Conservation (phyloP, 2,888 invertebrate species). For the Ochlodes sylvanus region DNA sequence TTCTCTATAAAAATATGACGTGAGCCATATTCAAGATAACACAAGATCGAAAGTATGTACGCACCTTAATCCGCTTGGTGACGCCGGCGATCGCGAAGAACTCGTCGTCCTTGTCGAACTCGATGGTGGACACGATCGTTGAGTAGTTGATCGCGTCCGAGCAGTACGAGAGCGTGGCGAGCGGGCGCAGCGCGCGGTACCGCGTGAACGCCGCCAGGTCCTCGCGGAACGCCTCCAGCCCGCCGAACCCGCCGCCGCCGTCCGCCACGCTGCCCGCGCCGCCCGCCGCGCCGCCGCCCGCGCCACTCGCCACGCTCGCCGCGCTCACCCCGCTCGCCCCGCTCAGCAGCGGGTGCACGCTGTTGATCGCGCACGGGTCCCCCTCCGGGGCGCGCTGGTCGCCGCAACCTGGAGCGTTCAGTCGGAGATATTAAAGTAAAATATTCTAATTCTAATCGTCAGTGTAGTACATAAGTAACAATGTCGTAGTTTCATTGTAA, state of each 20-base stretch:
- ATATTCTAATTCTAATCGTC: too few species aligned
- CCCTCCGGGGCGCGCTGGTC: conserved; percentile 51
- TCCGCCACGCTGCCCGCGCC: conserved; percentile 42
- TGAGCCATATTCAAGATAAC: too few species aligned
- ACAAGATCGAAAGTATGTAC: conserved; percentile 14
- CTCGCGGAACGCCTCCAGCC: conserved; percentile 91
- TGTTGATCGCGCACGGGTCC: conserved; percentile 78
- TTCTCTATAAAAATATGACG: too few species aligned
- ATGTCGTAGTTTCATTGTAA: too few species aligned
- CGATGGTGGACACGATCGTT: conserved; percentile 95
- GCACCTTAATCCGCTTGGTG: conserved; percentile 93
- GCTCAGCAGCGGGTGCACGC: conserved; percentile 63
- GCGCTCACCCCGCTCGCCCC: conserved; percentile 86
- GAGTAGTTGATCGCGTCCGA: conserved; percentile 95
- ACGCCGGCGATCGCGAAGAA: conserved; percentile 98
- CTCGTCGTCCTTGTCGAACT: conserved; percentile 98
- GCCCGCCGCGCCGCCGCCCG: conserved; percentile 37
- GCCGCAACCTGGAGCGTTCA: conserved; percentile 35
- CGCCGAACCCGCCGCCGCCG: conserved; percentile 58
- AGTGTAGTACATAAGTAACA: too few species aligned
- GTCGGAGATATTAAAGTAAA: too few species aligned
- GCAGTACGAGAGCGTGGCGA: conserved; percentile 95
- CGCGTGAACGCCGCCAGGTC: conserved; percentile 94
- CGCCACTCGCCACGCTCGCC: conserved; percentile 83
- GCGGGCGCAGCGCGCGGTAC: conserved; percentile 88